Evolutionary conservation across 1,140 invertebrate species (phyloP).

Genomic region (Chironomus tepperi): DNA sequence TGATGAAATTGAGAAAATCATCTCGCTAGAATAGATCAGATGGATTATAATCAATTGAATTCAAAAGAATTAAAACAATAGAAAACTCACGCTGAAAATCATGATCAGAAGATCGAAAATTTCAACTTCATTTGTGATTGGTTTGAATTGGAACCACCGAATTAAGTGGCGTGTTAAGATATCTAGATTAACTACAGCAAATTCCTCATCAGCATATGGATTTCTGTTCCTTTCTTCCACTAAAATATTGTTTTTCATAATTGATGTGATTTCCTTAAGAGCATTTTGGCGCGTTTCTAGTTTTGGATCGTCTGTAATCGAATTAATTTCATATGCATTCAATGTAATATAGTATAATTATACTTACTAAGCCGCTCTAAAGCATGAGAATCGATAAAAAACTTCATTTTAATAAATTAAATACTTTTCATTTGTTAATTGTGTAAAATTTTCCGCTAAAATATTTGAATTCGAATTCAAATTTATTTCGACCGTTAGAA

Average conservation of each 20-base stretch:
- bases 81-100: slow-evolving; percentile 8
- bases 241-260: not conserved
- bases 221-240: not conserved
- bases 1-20: not conserved
- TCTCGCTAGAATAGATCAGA: not conserved
- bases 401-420: not conserved
- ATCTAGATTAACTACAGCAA: not conserved
- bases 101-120: not conserved
- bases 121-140: not conserved
- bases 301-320: not conserved
- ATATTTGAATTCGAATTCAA: not conserved
- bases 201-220: not conserved
- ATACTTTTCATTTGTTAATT: not conserved
- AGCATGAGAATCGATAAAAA: not conserved
- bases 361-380: not conserved
- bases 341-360: not conserved
- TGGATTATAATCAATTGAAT: not conserved
- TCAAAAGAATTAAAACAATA: not conserved
- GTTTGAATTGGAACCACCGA: slow-evolving; percentile 3
- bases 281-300: not conserved
- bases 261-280: not conserved
- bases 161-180: not conserved
- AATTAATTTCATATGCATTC: not conserved
- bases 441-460: not conserved
- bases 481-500: not conserved